Conservation (phyloP, 2,113 vertebrate species). For the Erinaceus europaeus region DNA sequence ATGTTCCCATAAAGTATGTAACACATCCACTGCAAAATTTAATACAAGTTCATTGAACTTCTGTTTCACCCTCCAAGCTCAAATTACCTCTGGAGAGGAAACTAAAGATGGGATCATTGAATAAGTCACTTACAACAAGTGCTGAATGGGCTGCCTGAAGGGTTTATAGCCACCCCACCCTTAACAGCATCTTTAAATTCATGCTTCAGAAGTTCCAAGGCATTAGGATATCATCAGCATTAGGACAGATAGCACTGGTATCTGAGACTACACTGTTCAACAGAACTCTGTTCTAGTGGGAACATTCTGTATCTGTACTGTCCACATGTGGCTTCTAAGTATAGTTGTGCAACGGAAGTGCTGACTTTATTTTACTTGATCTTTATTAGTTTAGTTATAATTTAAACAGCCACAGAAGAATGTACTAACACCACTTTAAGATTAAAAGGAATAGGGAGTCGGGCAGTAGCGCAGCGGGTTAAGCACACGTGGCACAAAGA, state of each 20-base stretch:
- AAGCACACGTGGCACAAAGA: no score
- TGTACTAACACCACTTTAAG: not conserved
- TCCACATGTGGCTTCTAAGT: not conserved
- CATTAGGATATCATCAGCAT: not conserved
- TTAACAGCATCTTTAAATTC: not conserved
- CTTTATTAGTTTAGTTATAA: not conserved
- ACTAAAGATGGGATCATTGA: not conserved
- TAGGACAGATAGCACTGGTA: not conserved
- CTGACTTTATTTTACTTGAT: not conserved
- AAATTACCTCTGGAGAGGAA: not conserved
- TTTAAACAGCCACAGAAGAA: not conserved
- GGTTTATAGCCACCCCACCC: not conserved
- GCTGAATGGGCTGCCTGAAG: not conserved
- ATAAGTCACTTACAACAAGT: not conserved
- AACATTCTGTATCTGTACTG: not conserved
- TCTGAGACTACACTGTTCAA: not conserved
- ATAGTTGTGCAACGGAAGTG: not conserved
- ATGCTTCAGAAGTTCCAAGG: not conserved
- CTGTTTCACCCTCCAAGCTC: not conserved
- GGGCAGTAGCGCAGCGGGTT: no score
- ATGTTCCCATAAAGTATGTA: slow-evolving; percentile 75
- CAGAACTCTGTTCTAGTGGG: not conserved
- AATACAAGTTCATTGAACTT: slow-evolving; percentile 34
- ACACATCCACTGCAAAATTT: slow-evolving; percentile 69
- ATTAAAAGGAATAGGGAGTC: not conserved